Base-by-base conservation (phyloP, 1,140 invertebrate species). In the Globodera rostochiensis region DNA sequence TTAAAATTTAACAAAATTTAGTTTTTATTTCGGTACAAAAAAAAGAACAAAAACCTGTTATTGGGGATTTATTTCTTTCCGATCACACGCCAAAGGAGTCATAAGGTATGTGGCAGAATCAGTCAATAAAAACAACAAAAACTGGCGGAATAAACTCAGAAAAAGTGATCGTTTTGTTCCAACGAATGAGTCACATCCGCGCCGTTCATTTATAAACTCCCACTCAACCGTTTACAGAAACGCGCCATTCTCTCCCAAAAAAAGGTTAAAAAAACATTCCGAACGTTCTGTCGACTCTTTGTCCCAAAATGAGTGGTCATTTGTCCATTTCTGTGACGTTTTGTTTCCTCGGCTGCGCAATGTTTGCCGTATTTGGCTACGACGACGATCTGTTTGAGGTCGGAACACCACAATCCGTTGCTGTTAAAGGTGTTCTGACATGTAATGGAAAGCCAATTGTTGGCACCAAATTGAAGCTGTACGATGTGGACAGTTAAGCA, bases 391-490 rank as follows among this genome's bases (percentile, higher is more conserved):
- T 64, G 57, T 64, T 64, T 6, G 57, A 64, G 13, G 19, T 64
- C 19, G 57, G 57, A n/a, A 64, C 57, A 21, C 2, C 57, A 19
- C 69, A 77, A 25, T 73, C 85, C 6, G 69, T 47, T 36, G 69
- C 69, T 6, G 69, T 71, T 21, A 36, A 8, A 9, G 69, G 69
- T 21, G 6, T 71, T 71, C n/a, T 71, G 36, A 85, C 80, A 6
- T 86, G 84, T 67, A 67, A 85, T 73, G 84, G 85, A n/a, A 77
- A 79, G 74, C 82, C 85, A 11, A 85, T 78, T 49, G 53, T 25
- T 19, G 78, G 76, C 60, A 82, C 86, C 11, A 86, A 84, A 73
- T 79, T 87, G 50, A 86, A 86, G 82, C 77, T 86, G 3, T 86
- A 86, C 66, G 84, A 86, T 19, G 80, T 8, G 47, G 53, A 74